Conservation (phyloP, 1,140 invertebrate species). For the Penaeus indicus region DNA sequence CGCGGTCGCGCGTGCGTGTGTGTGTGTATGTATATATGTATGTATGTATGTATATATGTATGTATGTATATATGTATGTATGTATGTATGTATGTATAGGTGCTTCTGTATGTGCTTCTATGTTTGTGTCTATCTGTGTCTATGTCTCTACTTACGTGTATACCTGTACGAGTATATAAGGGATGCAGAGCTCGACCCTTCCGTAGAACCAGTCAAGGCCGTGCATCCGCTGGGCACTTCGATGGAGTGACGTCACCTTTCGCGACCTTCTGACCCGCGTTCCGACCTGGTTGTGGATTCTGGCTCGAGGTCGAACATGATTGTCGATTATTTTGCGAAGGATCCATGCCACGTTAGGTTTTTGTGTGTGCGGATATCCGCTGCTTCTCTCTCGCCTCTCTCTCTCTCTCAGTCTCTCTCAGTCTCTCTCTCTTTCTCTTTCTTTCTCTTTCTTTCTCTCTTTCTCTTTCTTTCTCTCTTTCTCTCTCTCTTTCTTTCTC, state of each 20-base stretch:
- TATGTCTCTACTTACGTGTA: neutral
- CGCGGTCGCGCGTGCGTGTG: neutral
- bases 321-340: too few species aligned
- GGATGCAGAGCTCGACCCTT: too few species aligned
- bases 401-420: slow-evolving; percentile 3
- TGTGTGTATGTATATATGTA: neutral
- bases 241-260: too few species aligned
- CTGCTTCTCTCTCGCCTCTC: neutral
- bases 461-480: neutral
- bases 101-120: too few species aligned
- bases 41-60: slow-evolving; percentile 4
- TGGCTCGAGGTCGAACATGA: too few species aligned
- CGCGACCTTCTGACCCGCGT: too few species aligned
- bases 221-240: too few species aligned
- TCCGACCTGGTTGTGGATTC: too few species aligned
- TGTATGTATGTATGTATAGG: neutral
- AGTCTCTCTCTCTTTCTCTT: neutral
- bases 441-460: neutral
- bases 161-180: neutral
- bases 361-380: too few species aligned
- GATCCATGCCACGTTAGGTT: too few species aligned
- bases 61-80: slow-evolving; percentile 1
- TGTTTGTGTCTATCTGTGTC: neutral
- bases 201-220: too few species aligned
- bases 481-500: neutral